Base-by-base conservation (phyloP, 2,113 vertebrate genomes). In the Plestiodon gilberti region DNA sequence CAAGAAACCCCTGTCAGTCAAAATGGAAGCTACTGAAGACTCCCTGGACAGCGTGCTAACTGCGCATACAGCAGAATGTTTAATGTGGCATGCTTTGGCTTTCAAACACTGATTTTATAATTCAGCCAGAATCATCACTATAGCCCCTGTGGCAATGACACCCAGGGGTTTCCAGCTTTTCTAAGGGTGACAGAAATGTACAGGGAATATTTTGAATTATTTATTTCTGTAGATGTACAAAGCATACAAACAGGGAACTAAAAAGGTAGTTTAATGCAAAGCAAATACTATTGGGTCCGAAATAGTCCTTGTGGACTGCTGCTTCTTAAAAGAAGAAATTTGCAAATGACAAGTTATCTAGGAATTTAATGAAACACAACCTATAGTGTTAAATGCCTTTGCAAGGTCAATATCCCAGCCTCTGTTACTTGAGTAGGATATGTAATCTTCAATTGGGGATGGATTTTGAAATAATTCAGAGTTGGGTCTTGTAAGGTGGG, bases 321-420 rank as follows among this genome's bases (percentile, higher is more conserved):
- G 30, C 0, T 3, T 6, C 57, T 62, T 67, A 9, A 57, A 79
- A 10, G 11, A 91, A 88, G 3, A 74, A 64, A 83, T 62, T 89
- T 93, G 62, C 82, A 82, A 87, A 86, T 70, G 81, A 22, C 38
- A 20, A 89, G 20, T 52, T 57, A 78, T 92, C 59, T 90, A 90
- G 91, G 23, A 78, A 88, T 38, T 57, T 91, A 85, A 80, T 80
- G 33, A 90, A 90, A 64, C 83, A 52, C 79, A 87, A 85, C 85
- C 75, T 86, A 59, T 74, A 71, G 62, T 22, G 52, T 91, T 74
- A 92, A 87, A 93, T 85, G 40, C 84, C 52, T 71, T 33, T 78
- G 35, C 22, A 59, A 30, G 52, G 74, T 87, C 86, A 86, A 78
- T 85, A 69, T 22, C 33, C 52, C 35, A 78, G 0, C 0, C 62